phyloP scores from a whole-genome alignment of 2,113 vertebrate genomes.

The Microtus pennsylvanicus region DNA sequence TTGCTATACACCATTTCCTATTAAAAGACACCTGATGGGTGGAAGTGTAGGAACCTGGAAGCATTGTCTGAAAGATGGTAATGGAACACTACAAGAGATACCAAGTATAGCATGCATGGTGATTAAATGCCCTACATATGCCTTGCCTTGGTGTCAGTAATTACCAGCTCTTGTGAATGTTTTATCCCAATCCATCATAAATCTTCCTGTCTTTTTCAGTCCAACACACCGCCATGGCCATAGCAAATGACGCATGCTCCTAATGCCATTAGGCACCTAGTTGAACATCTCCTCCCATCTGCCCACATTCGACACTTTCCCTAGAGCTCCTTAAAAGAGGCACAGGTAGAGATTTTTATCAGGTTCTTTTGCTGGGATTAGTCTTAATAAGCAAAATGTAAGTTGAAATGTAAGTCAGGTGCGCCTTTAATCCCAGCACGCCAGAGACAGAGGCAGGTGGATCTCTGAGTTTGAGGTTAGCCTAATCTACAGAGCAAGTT shows the following conservation, averaged over 20 bases:
- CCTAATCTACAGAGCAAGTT: background rate
- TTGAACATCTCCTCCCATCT: background rate
- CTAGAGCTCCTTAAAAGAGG: background rate
- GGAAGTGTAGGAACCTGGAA: background rate
- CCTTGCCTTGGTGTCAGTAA: background rate
- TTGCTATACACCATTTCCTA: background rate
- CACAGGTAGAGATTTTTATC: rapidly evolving
- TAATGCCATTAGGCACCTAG: background rate
- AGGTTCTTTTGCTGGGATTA: rapidly evolving
- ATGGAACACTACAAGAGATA: rapidly evolving
- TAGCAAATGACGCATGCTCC: background rate
- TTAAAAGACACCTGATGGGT: rapidly evolving
- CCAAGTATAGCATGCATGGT: background rate
- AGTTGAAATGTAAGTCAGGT: background rate
- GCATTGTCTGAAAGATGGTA: background rate
- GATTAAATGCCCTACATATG: background rate
- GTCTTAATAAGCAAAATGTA: background rate
- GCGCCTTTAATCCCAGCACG: background rate
- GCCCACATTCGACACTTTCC: background rate
- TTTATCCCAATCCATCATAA: too few species aligned
- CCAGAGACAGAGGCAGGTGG: background rate
- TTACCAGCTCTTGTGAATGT: background rate
- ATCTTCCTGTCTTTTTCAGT: background rate
- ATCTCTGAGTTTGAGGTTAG: background rate
- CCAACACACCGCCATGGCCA: background rate